Conservation (phyloP, 2,797 vertebrate species). For the Spondyliosoma cantharus region DNA sequence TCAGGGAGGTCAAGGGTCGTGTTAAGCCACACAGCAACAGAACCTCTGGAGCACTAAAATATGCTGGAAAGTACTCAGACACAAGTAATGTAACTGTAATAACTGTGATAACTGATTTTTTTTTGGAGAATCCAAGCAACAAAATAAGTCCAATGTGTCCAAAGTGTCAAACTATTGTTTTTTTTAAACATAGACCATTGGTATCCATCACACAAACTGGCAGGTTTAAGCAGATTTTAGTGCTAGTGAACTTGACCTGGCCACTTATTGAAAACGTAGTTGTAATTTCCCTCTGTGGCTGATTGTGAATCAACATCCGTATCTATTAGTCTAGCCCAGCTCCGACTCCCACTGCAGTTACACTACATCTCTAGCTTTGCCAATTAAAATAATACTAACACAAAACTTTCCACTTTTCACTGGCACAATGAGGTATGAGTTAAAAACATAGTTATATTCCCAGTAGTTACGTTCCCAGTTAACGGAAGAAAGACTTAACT, state of each 20-base stretch:
- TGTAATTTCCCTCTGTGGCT: conserved; percentile 23
- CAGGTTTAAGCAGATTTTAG: background rate
- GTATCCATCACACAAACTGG: conserved; percentile 25
- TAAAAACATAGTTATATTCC: background rate
- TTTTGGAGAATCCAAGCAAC: conserved; percentile 6
- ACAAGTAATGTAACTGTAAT: background rate
- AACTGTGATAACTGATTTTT: background rate
- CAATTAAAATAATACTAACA: conserved; percentile 8
- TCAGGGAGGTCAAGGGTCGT: conserved; percentile 5
- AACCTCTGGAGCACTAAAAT: background rate
- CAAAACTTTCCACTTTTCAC: background rate
- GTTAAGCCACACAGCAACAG: background rate
- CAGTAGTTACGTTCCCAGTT: background rate
- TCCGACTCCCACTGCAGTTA: background rate
- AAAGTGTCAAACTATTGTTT: background rate
- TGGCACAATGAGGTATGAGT: background rate
- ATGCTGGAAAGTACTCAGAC: background rate
- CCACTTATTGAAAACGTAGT: background rate
- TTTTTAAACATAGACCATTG: conserved; percentile 6
- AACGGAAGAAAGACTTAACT: background rate
- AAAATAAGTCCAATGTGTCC: background rate
- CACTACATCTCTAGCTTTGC: background rate
- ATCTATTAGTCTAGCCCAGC: conserved; percentile 2
- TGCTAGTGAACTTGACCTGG: background rate
- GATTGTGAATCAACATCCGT: conserved; percentile 14